Evolutionary conservation across 2,888 invertebrate species (phyloP).

Genomic region (Platycheirus albimanus): DNA sequence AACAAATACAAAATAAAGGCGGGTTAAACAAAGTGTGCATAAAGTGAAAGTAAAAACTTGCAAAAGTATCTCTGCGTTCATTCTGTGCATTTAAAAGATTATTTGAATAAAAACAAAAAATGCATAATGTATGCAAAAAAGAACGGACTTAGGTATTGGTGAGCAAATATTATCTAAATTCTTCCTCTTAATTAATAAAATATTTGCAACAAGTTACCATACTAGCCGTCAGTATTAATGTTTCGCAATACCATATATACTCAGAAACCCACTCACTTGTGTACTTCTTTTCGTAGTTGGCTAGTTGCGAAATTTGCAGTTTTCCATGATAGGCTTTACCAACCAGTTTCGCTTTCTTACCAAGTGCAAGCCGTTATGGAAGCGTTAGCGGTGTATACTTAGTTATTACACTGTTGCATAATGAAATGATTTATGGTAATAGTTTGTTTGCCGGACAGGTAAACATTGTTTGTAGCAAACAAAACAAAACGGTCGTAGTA

Average conservation of each 20-base stretch:
- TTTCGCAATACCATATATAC: no score
- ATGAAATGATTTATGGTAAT: background rate
- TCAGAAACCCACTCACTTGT: no score
- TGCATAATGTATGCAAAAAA: no score
- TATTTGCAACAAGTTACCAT: no score
- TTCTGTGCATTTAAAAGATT: background rate
- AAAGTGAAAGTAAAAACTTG: slow-evolving; percentile 34
- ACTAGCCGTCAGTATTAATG: no score
- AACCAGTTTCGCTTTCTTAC: background rate
- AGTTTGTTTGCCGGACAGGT: background rate
- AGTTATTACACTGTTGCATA: background rate
- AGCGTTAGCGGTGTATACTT: background rate
- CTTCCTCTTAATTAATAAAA: no score
- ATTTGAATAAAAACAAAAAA: no score
- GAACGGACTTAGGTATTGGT: no score
- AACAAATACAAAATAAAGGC: background rate
- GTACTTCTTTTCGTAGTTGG: no score
- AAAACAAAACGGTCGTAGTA: background rate
- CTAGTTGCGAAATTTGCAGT: no score
- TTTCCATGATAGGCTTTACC: background rate
- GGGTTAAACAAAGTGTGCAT: slow-evolving; percentile 13
- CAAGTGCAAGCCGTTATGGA: background rate
- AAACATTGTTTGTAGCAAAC: background rate
- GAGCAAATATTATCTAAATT: no score
- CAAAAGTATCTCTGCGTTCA: background rate